These are phyloP conservation scores for Apamea epomidion DNA, from an alignment of 2,888 invertebrate genomes.

Conservation along the genomic window DNA sequence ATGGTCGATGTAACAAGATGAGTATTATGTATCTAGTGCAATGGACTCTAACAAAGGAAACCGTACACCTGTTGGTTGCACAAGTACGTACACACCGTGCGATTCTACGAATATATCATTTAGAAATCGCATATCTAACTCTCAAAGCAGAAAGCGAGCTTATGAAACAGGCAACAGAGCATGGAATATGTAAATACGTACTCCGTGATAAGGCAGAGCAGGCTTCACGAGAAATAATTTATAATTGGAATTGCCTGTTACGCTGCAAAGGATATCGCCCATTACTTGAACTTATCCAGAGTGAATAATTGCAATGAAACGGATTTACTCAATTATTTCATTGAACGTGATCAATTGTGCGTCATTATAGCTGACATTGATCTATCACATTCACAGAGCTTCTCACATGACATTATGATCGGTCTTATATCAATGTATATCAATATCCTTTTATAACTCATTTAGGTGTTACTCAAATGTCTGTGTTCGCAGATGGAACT, in stretches of 20 bases:
- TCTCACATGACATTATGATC: slow-evolving; percentile 25
- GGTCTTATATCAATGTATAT: slow-evolving; percentile 8
- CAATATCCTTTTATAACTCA: slow-evolving; percentile 19
- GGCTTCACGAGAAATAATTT: slow-evolving; percentile 43
- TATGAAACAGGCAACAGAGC: slow-evolving; percentile 58
- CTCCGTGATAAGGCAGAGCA: slow-evolving; percentile 37
- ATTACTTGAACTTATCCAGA: slow-evolving; percentile 66
- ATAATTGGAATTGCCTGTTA: slow-evolving; percentile 57
- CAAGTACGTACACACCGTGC: slow-evolving; percentile 45
- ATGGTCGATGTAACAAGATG: slow-evolving; percentile 47
- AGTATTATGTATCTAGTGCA: slow-evolving; percentile 51
- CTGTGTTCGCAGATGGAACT: slow-evolving; percentile 34
- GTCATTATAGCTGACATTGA: slow-evolving; percentile 52
- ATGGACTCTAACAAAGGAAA: slow-evolving; percentile 62
- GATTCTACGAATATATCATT: slow-evolving; percentile 64
- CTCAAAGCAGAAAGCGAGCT: slow-evolving; percentile 64
- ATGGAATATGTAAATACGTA: slow-evolving; percentile 62
- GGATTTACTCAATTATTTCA: slow-evolving; percentile 59
- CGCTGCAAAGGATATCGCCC: slow-evolving; percentile 67
- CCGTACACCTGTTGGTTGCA: slow-evolving; percentile 54
- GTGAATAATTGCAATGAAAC: slow-evolving; percentile 67
- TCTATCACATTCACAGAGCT: slow-evolving; percentile 29
- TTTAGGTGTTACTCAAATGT: slow-evolving; percentile 27
- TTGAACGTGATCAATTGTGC: slow-evolving; percentile 56
- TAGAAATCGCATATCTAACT: slow-evolving; percentile 65